Base-by-base conservation (phyloP, 2,113 vertebrate genomes). In the Nothobranchius kuhntae region DNA sequence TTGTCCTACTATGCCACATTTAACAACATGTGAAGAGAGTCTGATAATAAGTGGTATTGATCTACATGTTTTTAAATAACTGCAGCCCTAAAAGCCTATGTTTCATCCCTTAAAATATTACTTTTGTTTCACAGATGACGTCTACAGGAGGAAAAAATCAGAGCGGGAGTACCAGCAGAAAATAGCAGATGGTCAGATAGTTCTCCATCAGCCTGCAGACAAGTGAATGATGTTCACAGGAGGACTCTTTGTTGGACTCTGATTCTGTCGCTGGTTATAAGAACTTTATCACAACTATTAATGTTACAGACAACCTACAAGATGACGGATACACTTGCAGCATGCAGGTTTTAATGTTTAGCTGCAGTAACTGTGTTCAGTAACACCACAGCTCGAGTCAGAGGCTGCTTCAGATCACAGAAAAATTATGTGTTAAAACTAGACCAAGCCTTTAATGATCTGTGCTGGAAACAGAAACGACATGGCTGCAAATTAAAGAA, bases 111-210 rank as follows among this genome's bases (percentile, higher is more conserved):
- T 55, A n/a, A 47, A 48, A 57, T 60, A 44, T 35, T 68, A 26
- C 52, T 73, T 53, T 52, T 47, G 63, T 30, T 56, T 72, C 38
- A 57, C 90, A 99, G 98, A 99, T 91, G 98, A 99, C 30, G 98
- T 99, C 83, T 99, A 98, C 92, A 91, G 98, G 66, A 95, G 97
- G 89, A 98, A 98, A 79, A 88, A 45, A 15, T 95, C 96, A 12
- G 96, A 99, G 68, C 93, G 96, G 64, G 86, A 84, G 48, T 94
- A 96, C 13, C 83, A 96, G 82, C 86, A 73, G 61, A 95, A 86
- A 72, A 83, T 94, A 63, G 74, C 91, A 53, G 91, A 92, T 57
- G 89, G 78, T 56, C 24, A 86, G 83, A 74, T 83, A 12, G 80
- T 71, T 67, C 65, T 67, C 55, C 58, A 42, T 3, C 83, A 91